phyloP scores from a whole-genome alignment of 1,140 invertebrate genomes.

The Macrobrachium nipponense region DNA sequence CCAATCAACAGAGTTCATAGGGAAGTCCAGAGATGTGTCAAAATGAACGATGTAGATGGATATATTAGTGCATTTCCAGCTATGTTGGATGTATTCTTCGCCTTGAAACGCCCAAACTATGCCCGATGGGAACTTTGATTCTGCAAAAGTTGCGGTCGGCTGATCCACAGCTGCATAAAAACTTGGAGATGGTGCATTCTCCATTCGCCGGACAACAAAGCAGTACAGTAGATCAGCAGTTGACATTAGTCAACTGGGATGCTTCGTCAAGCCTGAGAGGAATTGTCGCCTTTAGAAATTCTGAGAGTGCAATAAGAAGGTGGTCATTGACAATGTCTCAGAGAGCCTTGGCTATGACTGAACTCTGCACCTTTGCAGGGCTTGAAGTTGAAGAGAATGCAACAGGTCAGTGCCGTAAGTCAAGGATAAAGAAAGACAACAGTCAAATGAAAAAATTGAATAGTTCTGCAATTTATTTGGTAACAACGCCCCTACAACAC shows the following conservation, averaged over 20 bases:
- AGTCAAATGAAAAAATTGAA: too few species aligned
- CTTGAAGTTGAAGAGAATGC: too few species aligned
- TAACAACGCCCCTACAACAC: background rate
- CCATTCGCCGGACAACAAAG: constrained; percentile 9
- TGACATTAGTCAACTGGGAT: constrained; percentile 2
- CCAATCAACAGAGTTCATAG: constrained; percentile 1
- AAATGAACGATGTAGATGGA: constrained; percentile 3
- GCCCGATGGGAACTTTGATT: constrained; percentile 1
- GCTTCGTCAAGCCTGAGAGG: constrained; percentile 11
- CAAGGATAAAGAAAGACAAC: too few species aligned
- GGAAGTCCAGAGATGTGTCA: constrained; percentile 13
- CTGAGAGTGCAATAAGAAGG: too few species aligned
- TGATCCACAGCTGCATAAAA: constrained; percentile 5
- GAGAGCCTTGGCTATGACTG: background rate
- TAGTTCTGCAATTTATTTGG: too few species aligned
- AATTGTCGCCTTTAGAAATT: constrained; percentile 15
- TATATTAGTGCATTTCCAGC: background rate
- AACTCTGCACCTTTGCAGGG: too few species aligned
- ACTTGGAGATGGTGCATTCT: background rate
- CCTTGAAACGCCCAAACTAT: constrained; percentile 22
- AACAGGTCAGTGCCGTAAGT: too few species aligned
- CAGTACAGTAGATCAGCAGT: background rate
- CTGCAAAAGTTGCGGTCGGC: constrained; percentile 2
- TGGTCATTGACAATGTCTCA: background rate
- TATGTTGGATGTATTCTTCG: constrained; percentile 10